Percentiles rank a stretch among this genome's conserved stretches.
Evolutionary conservation across 2,888 invertebrate species (phyloP).

Genomic region (Biston stratarius): DNA sequence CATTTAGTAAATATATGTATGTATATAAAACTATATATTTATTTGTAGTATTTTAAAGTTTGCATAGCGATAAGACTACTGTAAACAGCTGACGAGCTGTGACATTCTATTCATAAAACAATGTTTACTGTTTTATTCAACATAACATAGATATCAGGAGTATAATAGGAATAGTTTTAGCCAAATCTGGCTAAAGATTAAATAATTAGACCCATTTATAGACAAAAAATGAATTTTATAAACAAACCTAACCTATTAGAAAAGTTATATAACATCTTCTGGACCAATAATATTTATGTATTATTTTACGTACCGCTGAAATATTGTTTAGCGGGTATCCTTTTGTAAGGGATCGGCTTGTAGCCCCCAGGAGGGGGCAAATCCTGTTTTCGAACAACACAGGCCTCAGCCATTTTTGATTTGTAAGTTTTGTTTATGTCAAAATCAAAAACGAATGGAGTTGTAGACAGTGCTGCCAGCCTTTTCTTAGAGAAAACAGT

Average conservation of each 20-base stretch:
- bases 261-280: conserved; percentile 71
- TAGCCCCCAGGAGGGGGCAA: conserved; percentile 98
- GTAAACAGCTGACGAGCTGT: background rate
- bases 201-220: no score
- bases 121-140: background rate
- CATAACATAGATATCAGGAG: background rate
- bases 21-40: no score
- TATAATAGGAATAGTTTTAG: background rate
- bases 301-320: conserved; percentile 87
- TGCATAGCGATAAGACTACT: background rate
- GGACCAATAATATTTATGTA: conserved; percentile 19
- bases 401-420: conserved; percentile 69
- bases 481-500: no score
- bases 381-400: conserved; percentile 89
- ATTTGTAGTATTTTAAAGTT: no score
- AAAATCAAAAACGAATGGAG: background rate
- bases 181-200: no score
- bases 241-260: conserved; percentile 61
- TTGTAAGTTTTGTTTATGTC: conserved; percentile 52
- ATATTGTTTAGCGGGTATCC: conserved; percentile 90
- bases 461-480: no score
- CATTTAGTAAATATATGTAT: no score
- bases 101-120: background rate
- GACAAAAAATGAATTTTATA: conserved; percentile 9
- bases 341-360: conserved; percentile 89